Evolutionary conservation across 2,888 invertebrate species (phyloP).

Genomic region (Shargacucullia verbasci): DNA sequence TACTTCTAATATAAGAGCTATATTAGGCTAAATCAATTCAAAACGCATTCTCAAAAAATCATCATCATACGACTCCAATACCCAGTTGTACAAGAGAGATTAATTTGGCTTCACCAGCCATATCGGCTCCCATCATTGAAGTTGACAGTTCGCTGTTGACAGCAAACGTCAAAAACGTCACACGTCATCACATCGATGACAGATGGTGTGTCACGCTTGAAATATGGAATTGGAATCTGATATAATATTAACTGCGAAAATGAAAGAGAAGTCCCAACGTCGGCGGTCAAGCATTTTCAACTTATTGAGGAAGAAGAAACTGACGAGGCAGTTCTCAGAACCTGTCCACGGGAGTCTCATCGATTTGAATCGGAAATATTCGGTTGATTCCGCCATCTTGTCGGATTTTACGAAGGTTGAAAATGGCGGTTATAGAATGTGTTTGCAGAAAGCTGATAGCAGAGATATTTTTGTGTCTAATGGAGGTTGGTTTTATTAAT

Average conservation of each 20-base stretch:
- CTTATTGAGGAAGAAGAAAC: constrained; percentile 75
- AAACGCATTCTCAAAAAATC: too few species aligned
- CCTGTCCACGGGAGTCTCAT: constrained; percentile 62
- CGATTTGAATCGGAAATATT: constrained; percentile 71
- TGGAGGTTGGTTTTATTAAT: constrained; percentile 71
- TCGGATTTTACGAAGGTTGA: constrained; percentile 68
- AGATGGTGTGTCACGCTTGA: too few species aligned
- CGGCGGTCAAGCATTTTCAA: constrained; percentile 81
- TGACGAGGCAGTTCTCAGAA: constrained; percentile 76
- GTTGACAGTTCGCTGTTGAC: too few species aligned
- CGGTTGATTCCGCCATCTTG: constrained; percentile 78
- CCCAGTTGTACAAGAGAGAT: too few species aligned
- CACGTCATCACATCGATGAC: neutral
- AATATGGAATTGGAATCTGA: constrained; percentile 71
- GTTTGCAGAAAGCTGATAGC: constrained; percentile 57
- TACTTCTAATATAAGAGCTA: too few species aligned
- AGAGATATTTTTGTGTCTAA: constrained; percentile 60
- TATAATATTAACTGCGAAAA: constrained; percentile 62
- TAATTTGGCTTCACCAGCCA: too few species aligned
- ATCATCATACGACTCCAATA: too few species aligned
- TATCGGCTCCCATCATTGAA: too few species aligned
- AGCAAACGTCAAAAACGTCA: neutral
- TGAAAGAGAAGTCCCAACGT: constrained; percentile 71
- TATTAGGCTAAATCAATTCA: too few species aligned
- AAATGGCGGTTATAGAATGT: constrained; percentile 60